Evolutionary conservation across 2,797 vertebrate genomes (phyloP), one percentile per base, ranked within the genome.

Genomic region (Argentina silus): DNA sequence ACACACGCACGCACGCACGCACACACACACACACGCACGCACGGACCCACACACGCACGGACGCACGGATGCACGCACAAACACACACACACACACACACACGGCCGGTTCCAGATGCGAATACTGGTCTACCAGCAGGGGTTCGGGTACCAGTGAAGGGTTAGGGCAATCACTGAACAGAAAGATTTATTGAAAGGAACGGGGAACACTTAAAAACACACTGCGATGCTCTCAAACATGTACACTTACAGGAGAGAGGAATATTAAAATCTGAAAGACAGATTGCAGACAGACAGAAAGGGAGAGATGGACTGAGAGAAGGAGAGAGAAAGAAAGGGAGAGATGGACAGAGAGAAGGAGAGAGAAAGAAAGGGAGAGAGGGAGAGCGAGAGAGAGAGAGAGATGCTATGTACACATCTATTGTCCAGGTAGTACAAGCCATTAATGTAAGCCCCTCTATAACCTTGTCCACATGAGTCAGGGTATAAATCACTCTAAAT

Each of bases 401-500:
- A 50, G 51, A 51, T 10, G 5, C 1, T 1, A 12, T 78, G 44
- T 23, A 56, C 72, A 76, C 14, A 50, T 78, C 59, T 79, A 56
- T 80, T 86, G 78, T 83, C 59, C 74, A 56, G 73, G 55, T 63
- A 43, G 57, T 53, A 63, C 75, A 80, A 83, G 61, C 68, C 68
- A 83, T 74, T 78, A 82, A 64, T 6, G 66, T 48, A 11, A 80
- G 48, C 27, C 69, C 67, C 65, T 68, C 67, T 68, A 59, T 86
- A 82, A 90, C 87, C 85, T 86, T 87, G 84, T 81, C 80, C 79
- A 81, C 64, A 53, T 17, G 43, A 79, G 76, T 80, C 69, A 75
- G 77, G 67, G 72, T 78, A 87, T 89, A 87, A 89, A 92, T 90
- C 87, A 85, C 76, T 86, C 51, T 86, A 90, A 88, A 92, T 84